phyloP scores from a whole-genome alignment of 2,113 vertebrate genomes.

The Tauraco erythrolophus region DNA sequence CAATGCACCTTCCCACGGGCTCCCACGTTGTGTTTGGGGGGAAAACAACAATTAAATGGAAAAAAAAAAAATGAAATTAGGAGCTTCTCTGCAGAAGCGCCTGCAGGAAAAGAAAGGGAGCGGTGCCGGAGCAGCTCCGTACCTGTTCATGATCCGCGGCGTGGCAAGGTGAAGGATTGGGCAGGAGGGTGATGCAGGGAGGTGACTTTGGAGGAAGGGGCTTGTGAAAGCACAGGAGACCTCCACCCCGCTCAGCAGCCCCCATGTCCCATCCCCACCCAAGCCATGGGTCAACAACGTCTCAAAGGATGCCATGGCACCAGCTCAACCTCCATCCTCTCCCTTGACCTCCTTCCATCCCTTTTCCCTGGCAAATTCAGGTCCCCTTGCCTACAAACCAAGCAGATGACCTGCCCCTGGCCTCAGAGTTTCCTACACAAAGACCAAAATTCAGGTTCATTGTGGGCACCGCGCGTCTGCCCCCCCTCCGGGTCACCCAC shows the following conservation, averaged over 20 bases:
- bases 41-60: neutral
- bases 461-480: neutral
- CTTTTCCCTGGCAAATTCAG: neutral
- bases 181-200: neutral
- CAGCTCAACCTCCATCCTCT: neutral
- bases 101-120: neutral
- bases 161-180: neutral
- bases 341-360: neutral
- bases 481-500: neutral
- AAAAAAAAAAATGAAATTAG: fast-evolving
- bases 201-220: neutral
- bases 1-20: neutral
- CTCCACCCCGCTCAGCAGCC: neutral
- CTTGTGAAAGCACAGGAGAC: neutral
- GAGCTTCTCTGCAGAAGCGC: neutral
- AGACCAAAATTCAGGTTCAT: constrained; percentile 47
- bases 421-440: neutral
- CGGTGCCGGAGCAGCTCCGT: neutral
- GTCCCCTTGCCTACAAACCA: neutral
- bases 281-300: neutral
- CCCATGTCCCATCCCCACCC: neutral
- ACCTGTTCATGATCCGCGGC: neutral
- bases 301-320: neutral
- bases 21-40: neutral
- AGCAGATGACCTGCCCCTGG: neutral